These are phyloP conservation scores for Daboia siamensis DNA, from an alignment of 2,113 vertebrate genomes.

Conservation along the genomic window DNA sequence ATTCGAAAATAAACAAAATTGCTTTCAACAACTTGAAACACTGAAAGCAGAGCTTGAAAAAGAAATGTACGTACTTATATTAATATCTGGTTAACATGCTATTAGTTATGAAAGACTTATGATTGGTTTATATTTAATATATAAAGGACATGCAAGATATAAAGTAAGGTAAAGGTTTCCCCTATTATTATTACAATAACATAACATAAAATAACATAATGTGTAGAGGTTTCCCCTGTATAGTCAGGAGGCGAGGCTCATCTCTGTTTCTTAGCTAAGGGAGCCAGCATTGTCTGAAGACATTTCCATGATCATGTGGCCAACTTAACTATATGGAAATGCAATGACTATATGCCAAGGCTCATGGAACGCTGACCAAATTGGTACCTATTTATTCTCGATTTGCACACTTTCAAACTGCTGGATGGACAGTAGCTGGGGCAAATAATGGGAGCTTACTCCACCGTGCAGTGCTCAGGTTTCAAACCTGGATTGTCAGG, in stretches of 20 bases:
- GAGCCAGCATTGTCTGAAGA: not conserved
- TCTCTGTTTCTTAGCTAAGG: not conserved
- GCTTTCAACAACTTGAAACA: conserved; percentile 64
- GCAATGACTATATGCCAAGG: not conserved
- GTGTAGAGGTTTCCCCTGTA: not conserved
- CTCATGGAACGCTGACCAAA: not conserved
- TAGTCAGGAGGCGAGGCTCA: not conserved
- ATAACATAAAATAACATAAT: too few relatives aligned
- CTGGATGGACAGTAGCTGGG: not conserved
- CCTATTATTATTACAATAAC: not conserved
- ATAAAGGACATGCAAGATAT: not conserved
- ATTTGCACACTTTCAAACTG: not conserved
- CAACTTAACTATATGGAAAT: not conserved
- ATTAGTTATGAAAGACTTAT: not conserved
- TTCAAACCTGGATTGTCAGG: too few relatives aligned
- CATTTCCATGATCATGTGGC: not conserved
- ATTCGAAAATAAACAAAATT: conserved; percentile 71
- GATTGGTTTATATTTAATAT: not conserved
- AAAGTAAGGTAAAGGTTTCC: not conserved
- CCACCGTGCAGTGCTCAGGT: too few relatives aligned
- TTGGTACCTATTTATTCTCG: too few relatives aligned
- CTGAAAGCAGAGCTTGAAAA: conserved; percentile 70
- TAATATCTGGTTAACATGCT: not conserved
- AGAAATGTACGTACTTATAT: conserved; percentile 72
- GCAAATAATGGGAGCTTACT: not conserved